Evolutionary conservation across 2,888 invertebrate species (phyloP), one percentile per base, ranked within the genome.

Genomic region (Hofmannophila pseudospretella): DNA sequence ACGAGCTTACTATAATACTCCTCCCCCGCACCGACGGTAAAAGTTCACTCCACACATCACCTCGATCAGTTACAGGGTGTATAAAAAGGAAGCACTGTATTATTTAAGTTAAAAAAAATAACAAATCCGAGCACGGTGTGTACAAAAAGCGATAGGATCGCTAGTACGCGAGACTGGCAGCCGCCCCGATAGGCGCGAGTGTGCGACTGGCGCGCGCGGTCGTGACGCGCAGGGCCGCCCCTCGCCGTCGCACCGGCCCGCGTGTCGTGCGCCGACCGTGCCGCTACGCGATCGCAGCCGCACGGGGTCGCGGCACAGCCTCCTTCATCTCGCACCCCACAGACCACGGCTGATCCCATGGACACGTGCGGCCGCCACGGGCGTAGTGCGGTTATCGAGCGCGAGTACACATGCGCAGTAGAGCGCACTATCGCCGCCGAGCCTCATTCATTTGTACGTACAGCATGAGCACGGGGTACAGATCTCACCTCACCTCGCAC

Each of bases 351-450:
- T 47, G 66, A 57, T 60, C 71, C 60, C 62, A 59, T 56, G 60
- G 61, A 67, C 80, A 80, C 81, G 78, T 78, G 77, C 71, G 64
- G 54, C 55, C 58, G 49, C 61, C 62, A 58, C 69, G 70, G 70
- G 63, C 72, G 73, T 78, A 76, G 76, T 76, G 78, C 76, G 72
- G 68, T 64, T 82, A 84, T 84, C 78, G 84, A 84, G 64, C 81
- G 75, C 69, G 71, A 54, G 70, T 78, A 73, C 74, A 79, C 84
- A 80, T 84, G 84, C 85, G 85, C 84, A 79, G 46, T 61, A 47
- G 49, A 37, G 57, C 43, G 49, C 61, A 64, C 68, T 62, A 63
- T 48, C 42, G 45, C 38, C 35, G 34, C 54, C 61, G 63, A 64
- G 58, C 67, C 77, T 77, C 82, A 82, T 84, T 82, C 80, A 80